These are phyloP conservation scores for Bombus waltoni DNA, from an alignment of 1,140 invertebrate genomes.

Conservation along the genomic window DNA sequence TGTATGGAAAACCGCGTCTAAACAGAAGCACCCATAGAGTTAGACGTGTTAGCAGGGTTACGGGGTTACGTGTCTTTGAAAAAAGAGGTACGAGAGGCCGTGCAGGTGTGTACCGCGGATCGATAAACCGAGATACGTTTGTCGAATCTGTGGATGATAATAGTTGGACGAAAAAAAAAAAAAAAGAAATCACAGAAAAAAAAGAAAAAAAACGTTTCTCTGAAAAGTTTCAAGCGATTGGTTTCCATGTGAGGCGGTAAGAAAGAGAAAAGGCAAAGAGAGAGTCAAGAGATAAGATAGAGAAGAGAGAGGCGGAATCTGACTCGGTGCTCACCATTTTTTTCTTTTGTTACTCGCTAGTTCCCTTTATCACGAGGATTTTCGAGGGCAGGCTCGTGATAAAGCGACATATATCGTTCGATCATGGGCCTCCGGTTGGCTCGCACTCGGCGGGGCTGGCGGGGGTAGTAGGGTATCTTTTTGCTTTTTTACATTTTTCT, in stretches of 20 bases:
- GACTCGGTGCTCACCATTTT: conserved; percentile 82
- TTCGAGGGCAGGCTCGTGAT: conserved; percentile 73
- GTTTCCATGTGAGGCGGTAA: conserved; percentile 42
- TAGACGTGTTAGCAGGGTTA: conserved; percentile 69
- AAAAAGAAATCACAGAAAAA: not conserved
- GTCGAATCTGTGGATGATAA: conserved; percentile 7
- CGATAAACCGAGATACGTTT: conserved; percentile 27
- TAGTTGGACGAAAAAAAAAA: not conserved
- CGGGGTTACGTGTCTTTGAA: conserved; percentile 51
- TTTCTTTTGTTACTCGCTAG: conserved; percentile 59
- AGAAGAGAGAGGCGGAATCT: conserved; percentile 69
- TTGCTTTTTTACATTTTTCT: not conserved
- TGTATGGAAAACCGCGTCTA: conserved; percentile 13
- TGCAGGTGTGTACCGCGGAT: conserved; percentile 53
- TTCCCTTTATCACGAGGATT: conserved; percentile 72
- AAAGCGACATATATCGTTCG: conserved; percentile 65
- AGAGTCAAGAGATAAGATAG: conserved; percentile 49
- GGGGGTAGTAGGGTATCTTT: conserved; percentile 71
- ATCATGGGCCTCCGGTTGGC: conserved; percentile 76
- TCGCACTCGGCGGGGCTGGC: conserved; percentile 83
- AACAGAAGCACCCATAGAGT: conserved; percentile 64
- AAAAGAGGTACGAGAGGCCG: conserved; percentile 54
- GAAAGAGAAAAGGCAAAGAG: conserved; percentile 50
- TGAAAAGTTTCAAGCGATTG: conserved; percentile 9
- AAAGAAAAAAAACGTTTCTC: not conserved